phyloP scores from a whole-genome alignment of 2,797 vertebrate species.

The Geotria australis region DNA sequence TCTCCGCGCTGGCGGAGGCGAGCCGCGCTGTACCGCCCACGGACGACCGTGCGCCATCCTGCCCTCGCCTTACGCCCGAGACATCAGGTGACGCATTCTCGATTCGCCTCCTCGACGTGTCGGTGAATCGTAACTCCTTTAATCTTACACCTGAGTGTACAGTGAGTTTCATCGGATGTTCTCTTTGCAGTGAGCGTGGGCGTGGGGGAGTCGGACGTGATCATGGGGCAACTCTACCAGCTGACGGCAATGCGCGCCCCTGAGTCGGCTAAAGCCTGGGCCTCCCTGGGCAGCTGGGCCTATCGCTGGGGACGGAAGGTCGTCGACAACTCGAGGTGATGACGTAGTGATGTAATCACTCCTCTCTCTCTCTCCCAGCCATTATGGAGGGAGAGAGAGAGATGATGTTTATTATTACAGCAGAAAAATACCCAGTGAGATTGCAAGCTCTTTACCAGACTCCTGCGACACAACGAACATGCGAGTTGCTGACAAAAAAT shows the following conservation, averaged over 20 bases:
- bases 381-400: too few relatives aligned
- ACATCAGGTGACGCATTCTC: conserved; percentile 15
- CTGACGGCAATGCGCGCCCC: conserved; percentile 70
- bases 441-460: too few relatives aligned
- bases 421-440: too few relatives aligned
- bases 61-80: conserved; percentile 17
- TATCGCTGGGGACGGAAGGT: conserved; percentile 96
- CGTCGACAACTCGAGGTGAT: conserved; percentile 84
- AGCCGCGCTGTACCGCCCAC: conserved; percentile 13
- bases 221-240: conserved; percentile 77
- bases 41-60: conserved; percentile 3
- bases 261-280: conserved; percentile 95
- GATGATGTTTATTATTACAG: too few relatives aligned
- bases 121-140: background rate
- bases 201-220: conserved; percentile 83
- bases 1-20: conserved; percentile 18
- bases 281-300: conserved; percentile 79
- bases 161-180: too few relatives aligned
- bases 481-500: too few relatives aligned
- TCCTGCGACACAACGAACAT: too few relatives aligned
- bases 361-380: background rate
- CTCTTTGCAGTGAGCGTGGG: conserved; percentile 44
- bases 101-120: background rate
- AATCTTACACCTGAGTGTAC: background rate
- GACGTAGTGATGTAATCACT: background rate